Evolutionary conservation across 1,140 invertebrate genomes (phyloP), one percentile per base, ranked within the genome.

Genomic region (Cepaea nemoralis): DNA sequence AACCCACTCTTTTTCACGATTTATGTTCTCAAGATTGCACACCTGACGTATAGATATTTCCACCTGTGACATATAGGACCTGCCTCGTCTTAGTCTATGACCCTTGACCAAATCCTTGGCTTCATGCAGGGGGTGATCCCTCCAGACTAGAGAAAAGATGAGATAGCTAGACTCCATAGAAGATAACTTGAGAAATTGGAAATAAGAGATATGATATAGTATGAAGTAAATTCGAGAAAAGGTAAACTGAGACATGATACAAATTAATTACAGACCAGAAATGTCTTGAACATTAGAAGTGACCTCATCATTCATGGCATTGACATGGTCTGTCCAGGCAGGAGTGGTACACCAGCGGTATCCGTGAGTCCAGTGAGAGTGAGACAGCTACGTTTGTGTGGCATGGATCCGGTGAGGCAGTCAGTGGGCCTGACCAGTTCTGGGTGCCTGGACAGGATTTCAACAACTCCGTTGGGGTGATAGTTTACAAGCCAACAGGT

Each of bases 291-390:
- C 12, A 14, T 16, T 16, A 16, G 12, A 19, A n/a, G 12, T 19
- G 33, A 14, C 14, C 12, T 16, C 66, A 14, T 69, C 66, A 19
- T 12, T 31, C 14, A 33, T 69, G 14, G 27, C 66, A 69, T 12
- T 19, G 12, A n/a, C n/a, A n/a, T n/a, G n/a, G 27, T 42, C 71
- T 42, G 16, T 42, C 3, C 45, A 85, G 81, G 37, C 77, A 70
- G 42, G 42, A 40, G 19, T 85, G 84, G 84, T 82, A 80, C 42
- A 83, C 82, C 1, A 83, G 82, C 39, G 84, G 84, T 55, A 63
- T 74, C 14, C 73, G 71, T 16, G 77, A 77, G 31, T 63, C 63
- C 22, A 40, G 16, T 24, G 39, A 66, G 16, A n/a, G n/a, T 6
- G 45, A 8, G 16, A 22, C n/a, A 1, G 3, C 8, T n/a, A 19